Conservation (phyloP, 2,113 vertebrate genomes). For the Cephalopholis sonnerati region DNA sequence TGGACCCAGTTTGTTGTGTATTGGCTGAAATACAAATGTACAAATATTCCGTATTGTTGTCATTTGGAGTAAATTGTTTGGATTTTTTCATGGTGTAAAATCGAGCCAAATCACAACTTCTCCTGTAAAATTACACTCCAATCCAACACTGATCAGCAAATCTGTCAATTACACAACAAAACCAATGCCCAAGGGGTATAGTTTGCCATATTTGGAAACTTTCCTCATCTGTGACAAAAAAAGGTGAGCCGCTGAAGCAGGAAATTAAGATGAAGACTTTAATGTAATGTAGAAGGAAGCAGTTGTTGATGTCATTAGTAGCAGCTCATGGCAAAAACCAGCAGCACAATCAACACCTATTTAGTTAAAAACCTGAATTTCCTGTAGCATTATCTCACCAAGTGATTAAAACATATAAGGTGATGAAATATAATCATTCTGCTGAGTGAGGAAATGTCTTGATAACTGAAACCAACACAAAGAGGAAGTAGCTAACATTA, state of each 20-base stretch:
- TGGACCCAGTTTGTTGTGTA: neutral
- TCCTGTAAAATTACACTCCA: neutral
- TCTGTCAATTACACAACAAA: conserved; percentile 32
- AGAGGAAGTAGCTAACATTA: neutral
- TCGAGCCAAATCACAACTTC: conserved; percentile 12
- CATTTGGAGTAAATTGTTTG: neutral
- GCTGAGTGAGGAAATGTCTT: neutral
- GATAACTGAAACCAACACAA: neutral
- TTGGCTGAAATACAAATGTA: neutral
- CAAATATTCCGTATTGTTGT: neutral
- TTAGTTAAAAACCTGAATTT: neutral
- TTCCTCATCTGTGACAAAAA: neutral
- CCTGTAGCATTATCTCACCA: neutral
- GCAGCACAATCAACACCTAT: neutral
- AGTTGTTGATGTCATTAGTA: neutral
- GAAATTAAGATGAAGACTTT: conserved; percentile 5
- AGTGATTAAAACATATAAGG: neutral
- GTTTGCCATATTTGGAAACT: neutral
- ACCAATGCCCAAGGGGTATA: neutral
- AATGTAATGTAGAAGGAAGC: conserved; percentile 4
- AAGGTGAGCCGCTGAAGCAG: neutral
- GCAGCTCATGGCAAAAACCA: neutral
- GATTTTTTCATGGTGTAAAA: neutral
- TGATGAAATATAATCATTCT: neutral
- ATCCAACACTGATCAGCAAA: conserved; percentile 34